Percentiles rank a stretch among this genome's conserved stretches.
Evolutionary conservation across 2,797 vertebrate species (phyloP).

Genomic region (Rallus crepitans): DNA sequence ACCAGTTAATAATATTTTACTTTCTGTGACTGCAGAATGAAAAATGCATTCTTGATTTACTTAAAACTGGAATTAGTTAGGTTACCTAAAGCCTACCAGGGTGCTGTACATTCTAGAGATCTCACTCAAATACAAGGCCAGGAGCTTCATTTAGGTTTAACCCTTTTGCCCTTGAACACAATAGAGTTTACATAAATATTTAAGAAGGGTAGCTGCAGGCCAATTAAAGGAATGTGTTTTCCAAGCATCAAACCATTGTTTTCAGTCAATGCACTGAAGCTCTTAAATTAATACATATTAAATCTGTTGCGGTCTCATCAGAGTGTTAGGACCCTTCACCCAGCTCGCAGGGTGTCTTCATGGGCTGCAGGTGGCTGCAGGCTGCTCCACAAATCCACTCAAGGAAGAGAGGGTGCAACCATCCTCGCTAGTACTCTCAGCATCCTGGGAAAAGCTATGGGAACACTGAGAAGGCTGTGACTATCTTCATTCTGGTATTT

Average conservation of each 20-base stretch:
- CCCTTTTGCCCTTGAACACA: constrained; percentile 10
- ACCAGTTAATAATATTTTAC: neutral
- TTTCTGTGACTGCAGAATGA: neutral
- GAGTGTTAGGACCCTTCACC: neutral
- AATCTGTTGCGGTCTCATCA: constrained; percentile 26
- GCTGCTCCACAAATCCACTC: neutral
- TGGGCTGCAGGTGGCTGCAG: neutral
- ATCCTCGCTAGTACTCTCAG: neutral
- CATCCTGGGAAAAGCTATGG: neutral
- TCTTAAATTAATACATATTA: constrained; percentile 50
- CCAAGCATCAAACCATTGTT: constrained; percentile 50
- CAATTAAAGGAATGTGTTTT: constrained; percentile 58
- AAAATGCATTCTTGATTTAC: neutral
- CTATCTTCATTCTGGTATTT: constrained; percentile 15
- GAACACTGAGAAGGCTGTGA: neutral
- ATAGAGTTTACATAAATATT: constrained; percentile 51
- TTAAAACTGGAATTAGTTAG: neutral
- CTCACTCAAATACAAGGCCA: neutral
- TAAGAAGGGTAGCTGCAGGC: neutral
- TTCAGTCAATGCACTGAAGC: constrained; percentile 18
- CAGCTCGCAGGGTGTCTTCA: neutral
- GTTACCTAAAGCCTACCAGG: neutral
- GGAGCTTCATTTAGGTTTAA: constrained; percentile 6
- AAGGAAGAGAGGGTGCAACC: neutral
- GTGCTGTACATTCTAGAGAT: neutral